Conservation (phyloP, 2,113 vertebrate genomes). For the Himantopus leucocephalus region DNA sequence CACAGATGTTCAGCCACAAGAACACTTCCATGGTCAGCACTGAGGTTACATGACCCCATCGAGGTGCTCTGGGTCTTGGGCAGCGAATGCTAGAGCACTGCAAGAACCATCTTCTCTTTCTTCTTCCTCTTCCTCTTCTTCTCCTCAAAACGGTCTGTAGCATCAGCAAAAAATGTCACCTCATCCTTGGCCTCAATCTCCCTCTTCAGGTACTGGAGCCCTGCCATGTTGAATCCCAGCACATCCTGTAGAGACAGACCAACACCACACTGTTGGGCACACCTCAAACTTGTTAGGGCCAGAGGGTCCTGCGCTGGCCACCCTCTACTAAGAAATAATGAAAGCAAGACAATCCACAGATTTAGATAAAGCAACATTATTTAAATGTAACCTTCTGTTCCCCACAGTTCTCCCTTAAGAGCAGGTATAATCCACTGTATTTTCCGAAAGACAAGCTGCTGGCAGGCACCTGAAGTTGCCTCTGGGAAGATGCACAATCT, state of each 20-base stretch:
- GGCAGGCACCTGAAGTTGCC: background rate
- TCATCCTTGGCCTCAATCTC: constrained; percentile 93
- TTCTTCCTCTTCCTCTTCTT: constrained; percentile 89
- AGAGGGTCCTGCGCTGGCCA: background rate
- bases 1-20: background rate
- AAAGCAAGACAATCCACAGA: background rate
- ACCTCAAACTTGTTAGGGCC: background rate
- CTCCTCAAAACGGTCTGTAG: constrained; percentile 84
- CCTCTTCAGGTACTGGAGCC: constrained; percentile 89
- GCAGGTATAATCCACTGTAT: background rate
- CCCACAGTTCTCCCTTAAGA: background rate
- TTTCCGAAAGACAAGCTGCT: background rate
- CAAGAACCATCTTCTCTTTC: constrained; percentile 84
- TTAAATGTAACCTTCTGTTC: background rate
- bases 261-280: background rate
- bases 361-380: background rate
- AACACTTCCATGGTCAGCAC: background rate
- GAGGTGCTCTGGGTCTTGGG: background rate
- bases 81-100: constrained; percentile 75
- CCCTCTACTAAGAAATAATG: background rate
- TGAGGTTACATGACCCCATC: background rate
- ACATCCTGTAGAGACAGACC: constrained; percentile 78
- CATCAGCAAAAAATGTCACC: constrained; percentile 92
- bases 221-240: constrained; percentile 92
- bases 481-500: background rate